phyloP scores from a whole-genome alignment of 92 coral and sea anemone species.

The Palythoa heliodiscus region DNA sequence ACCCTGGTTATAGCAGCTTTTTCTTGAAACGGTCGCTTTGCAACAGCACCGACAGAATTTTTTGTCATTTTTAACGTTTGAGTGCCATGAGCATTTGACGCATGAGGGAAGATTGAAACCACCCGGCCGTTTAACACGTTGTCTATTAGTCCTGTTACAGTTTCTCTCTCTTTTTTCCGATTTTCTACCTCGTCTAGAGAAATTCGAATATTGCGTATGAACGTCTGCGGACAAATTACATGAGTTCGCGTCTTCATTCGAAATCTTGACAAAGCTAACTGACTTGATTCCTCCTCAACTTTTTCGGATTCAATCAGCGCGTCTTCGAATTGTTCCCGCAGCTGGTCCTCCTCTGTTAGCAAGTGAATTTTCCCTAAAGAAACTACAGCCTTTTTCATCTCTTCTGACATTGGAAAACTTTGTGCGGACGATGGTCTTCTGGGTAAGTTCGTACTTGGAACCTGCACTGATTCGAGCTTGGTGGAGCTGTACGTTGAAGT shows the following conservation, averaged over 20 bases:
- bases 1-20: not conserved
- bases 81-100: not conserved
- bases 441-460: not conserved
- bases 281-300: not conserved
- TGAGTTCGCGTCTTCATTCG: constrained; percentile 33
- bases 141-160: not conserved
- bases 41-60: not conserved
- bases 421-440: constrained; percentile 29
- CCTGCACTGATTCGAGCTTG: not conserved
- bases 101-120: not conserved
- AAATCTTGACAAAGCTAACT: constrained; percentile 19
- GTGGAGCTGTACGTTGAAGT: not conserved
- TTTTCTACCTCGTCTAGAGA: not conserved
- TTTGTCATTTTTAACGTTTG: not conserved
- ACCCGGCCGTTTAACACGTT: not conserved
- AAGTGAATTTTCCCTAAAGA: constrained; percentile 37
- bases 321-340: constrained; percentile 14
- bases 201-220: constrained; percentile 25
- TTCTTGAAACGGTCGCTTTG: not conserved
- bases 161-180: not conserved
- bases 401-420: constrained; percentile 44
- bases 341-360: constrained; percentile 29
- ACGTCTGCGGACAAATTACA: constrained; percentile 25
- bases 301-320: not conserved
- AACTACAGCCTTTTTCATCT: constrained; percentile 30